A percentile compares a stretch with the other conserved stretches of the same genome.
Evolutionary conservation across 1,140 invertebrate species (phyloP).

Genomic region (Drosophila serrata): DNA sequence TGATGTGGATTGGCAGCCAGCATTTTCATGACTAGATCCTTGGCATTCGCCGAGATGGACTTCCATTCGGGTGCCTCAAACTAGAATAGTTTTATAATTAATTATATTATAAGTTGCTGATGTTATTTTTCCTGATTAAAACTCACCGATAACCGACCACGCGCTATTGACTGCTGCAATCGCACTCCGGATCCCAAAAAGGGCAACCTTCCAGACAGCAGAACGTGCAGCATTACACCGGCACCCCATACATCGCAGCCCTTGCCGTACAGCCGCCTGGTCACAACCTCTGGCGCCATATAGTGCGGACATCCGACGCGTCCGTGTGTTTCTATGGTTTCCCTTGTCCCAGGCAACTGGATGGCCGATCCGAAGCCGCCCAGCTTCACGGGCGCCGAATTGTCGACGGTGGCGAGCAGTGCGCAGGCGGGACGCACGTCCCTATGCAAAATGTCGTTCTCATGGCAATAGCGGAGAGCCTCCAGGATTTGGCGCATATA

Average conservation of each 20-base stretch:
- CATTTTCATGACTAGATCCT: slow-evolving; percentile 97
- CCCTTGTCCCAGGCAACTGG: slow-evolving; percentile 92
- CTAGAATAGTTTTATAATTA: slow-evolving; percentile 86
- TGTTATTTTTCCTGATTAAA: not conserved
- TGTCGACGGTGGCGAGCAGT: slow-evolving; percentile 96
- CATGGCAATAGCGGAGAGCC: slow-evolving; percentile 97
- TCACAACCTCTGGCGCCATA: slow-evolving; percentile 98
- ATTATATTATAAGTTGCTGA: not conserved
- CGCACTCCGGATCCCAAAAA: slow-evolving; percentile 97
- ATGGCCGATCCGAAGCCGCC: slow-evolving; percentile 99
- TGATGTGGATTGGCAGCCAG: slow-evolving; percentile 95
- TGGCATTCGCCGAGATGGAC: slow-evolving; percentile 95
- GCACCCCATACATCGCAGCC: slow-evolving; percentile 98
- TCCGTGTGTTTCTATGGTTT: slow-evolving; percentile 90
- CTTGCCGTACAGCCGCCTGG: slow-evolving; percentile 96
- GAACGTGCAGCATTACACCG: slow-evolving; percentile 96
- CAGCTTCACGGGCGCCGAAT: slow-evolving; percentile 98
- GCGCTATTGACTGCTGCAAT: slow-evolving; percentile 95
- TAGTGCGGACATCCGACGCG: slow-evolving; percentile 98
- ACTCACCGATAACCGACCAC: slow-evolving; percentile 93
- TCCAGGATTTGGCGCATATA: slow-evolving; percentile 99
- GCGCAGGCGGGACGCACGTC: slow-evolving; percentile 98
- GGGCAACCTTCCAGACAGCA: slow-evolving; percentile 96
- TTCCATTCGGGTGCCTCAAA: slow-evolving; percentile 95
- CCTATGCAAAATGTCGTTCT: slow-evolving; percentile 98